Percentiles rank a stretch among this genome's conserved stretches.
These are phyloP conservation scores for Archilochus colubris DNA, from an alignment of 2,113 vertebrate species.

Conservation along the genomic window DNA sequence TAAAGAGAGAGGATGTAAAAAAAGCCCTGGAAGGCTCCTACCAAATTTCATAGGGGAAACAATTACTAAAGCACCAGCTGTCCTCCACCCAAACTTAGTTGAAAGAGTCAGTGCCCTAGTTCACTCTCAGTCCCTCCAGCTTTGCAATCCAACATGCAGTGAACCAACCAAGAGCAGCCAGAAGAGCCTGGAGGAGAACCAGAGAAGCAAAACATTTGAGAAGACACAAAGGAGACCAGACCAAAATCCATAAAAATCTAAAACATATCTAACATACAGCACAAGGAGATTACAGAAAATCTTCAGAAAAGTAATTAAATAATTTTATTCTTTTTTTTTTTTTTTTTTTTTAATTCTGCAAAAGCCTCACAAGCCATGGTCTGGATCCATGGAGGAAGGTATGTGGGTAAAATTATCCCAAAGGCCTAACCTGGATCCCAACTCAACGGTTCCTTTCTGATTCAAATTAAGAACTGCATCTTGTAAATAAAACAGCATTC, in stretches of 20 bases:
- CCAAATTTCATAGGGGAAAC: not conserved
- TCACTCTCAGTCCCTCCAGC: not conserved
- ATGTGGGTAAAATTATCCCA: not conserved
- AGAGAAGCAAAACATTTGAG: not conserved
- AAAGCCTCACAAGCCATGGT: not conserved
- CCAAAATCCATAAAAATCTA: not conserved
- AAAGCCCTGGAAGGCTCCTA: not conserved
- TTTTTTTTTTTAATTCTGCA: not conserved
- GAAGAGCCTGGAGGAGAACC: not conserved
- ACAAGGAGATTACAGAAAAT: not conserved
- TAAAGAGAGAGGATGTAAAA: not conserved
- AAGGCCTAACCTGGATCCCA: not conserved
- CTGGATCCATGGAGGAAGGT: accelerated
- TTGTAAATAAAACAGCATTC: not conserved
- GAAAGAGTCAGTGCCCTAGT: not conserved
- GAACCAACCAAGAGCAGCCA: not conserved
- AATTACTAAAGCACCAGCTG: not conserved
- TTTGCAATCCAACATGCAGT: not conserved
- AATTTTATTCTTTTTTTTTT: not conserved
- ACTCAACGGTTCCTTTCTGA: not conserved
- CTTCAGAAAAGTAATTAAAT: not conserved
- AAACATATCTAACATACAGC: not conserved
- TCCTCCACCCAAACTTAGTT: not conserved
- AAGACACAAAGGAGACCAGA: not conserved
- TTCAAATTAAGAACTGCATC: not conserved